Base-by-base conservation (phyloP, 1,140 invertebrate species). In the Dermatophagoides farinae region DNA sequence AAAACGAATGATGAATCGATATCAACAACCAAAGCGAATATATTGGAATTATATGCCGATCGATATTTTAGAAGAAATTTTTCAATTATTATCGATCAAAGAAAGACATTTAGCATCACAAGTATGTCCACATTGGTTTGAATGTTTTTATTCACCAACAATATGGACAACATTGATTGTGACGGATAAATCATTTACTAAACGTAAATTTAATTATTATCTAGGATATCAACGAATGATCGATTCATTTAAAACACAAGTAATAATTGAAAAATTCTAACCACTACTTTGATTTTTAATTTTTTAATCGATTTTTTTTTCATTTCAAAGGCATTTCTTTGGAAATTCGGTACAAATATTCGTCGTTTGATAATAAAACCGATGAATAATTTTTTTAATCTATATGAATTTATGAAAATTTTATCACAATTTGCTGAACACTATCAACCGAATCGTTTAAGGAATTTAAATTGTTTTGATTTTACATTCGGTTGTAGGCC, bases 331-430 rank as follows among this genome's bases (percentile, higher is more conserved):
- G 70, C 79, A 10, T 88, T 83, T 66, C 72, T 89, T 11, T 76
- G 78, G 40, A 77, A 77, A 64, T 77, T 88, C 44, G 85, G 85
- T 5, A 71, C 69, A 53, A 75, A 82, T 67, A 77, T 88, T 64
- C 75, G 79, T 52, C 76, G 74, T 12, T 69, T 88, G 6, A 75
- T 82, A 12, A 81, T 89, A 60, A 76, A 77, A 18, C 84, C 84
- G 0, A 83, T 83, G 74, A 73, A 77, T 25, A 86, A 86, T 70
- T 86, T 87, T 64, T 83, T 83, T 66, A 88, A 88, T 68, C 73
- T 88, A 4, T 87, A 82, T 66, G 84, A 87, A 70, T 87, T 87
- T 66, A 84, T 86, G 79, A 83, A 82, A 40, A 79, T 86, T 74
- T 68, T 84, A 46, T 82, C 80, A 4, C 86, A 80, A 76, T 85